These are phyloP conservation scores for Liolophura sinensis DNA, from an alignment of 1,140 invertebrate genomes.

Conservation along the genomic window DNA sequence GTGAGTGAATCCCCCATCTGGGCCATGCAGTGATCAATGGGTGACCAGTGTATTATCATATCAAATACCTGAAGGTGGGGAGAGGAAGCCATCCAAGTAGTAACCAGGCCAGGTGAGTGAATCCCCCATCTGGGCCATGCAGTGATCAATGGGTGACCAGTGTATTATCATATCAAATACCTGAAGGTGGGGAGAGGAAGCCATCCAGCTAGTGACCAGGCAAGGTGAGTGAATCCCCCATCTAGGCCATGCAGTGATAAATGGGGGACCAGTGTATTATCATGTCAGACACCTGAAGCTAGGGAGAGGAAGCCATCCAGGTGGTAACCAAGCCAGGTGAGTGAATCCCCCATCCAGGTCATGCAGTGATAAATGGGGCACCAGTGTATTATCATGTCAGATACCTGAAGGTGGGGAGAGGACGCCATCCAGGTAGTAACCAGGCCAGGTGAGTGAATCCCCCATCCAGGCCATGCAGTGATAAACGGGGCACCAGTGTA, in stretches of 20 bases:
- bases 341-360: slow-evolving; percentile 48
- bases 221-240: slow-evolving; percentile 26
- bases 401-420: slow-evolving; percentile 27
- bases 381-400: too few relatives aligned
- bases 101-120: slow-evolving; percentile 43
- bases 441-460: slow-evolving; percentile 31
- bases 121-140: slow-evolving; percentile 48
- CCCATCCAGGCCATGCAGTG: slow-evolving; percentile 32
- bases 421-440: slow-evolving; percentile 31
- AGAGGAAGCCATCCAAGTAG: slow-evolving; percentile 45
- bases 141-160: too few relatives aligned
- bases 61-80: slow-evolving; percentile 43
- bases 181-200: slow-evolving; percentile 29
- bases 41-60: too few relatives aligned
- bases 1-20: slow-evolving; percentile 31
- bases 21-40: too few relatives aligned
- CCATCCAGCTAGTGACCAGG: slow-evolving; percentile 36
- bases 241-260: too few relatives aligned
- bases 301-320: slow-evolving; percentile 44
- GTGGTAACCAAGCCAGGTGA: slow-evolving; percentile 44
- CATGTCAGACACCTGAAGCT: too few relatives aligned
- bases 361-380: too few relatives aligned
- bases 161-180: too few relatives aligned
- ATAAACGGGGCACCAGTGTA: too few relatives aligned
- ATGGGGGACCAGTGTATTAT: too few relatives aligned